A percentile compares a stretch with the other conserved stretches of the same genome.
Evolutionary conservation across 1,140 invertebrate genomes (phyloP).

Genomic region (Drosophila murphyi): DNA sequence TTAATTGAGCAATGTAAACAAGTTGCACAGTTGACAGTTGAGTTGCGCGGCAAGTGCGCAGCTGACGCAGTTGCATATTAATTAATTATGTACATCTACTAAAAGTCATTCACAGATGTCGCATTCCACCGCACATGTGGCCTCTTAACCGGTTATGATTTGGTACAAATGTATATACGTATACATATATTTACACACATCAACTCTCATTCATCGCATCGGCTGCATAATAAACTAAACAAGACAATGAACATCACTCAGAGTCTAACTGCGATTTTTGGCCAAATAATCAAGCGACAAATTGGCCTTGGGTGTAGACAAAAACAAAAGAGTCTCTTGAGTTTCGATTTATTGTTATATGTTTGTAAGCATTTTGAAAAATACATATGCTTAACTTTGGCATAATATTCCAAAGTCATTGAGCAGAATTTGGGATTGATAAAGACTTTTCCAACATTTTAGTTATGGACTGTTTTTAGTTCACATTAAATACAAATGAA

Average conservation of each 20-base stretch:
- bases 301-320: not conserved
- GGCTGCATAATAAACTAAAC: not conserved
- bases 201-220: not conserved
- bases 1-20: not conserved
- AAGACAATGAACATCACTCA: not conserved
- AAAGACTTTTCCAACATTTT: too few species aligned
- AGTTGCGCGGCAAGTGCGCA: not conserved
- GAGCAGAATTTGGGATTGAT: too few species aligned
- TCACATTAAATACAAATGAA: too few species aligned
- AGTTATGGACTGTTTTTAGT: too few species aligned
- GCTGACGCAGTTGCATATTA: slow-evolving; percentile 2
- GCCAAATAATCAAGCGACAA: not conserved
- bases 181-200: not conserved
- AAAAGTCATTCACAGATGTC: not conserved
- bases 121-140: slow-evolving; percentile 1
- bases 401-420: too few species aligned
- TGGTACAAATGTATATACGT: not conserved
- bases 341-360: too few species aligned
- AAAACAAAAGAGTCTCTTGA: not conserved
- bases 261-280: not conserved
- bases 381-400: too few species aligned
- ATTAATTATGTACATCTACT: not conserved
- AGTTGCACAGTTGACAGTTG: slow-evolving; percentile 1
- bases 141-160: slow-evolving; percentile 3
- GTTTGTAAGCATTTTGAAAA: too few species aligned